These are phyloP conservation scores for Taphrorychus bicolor DNA, from an alignment of 2,888 invertebrate genomes.

Conservation along the genomic window DNA sequence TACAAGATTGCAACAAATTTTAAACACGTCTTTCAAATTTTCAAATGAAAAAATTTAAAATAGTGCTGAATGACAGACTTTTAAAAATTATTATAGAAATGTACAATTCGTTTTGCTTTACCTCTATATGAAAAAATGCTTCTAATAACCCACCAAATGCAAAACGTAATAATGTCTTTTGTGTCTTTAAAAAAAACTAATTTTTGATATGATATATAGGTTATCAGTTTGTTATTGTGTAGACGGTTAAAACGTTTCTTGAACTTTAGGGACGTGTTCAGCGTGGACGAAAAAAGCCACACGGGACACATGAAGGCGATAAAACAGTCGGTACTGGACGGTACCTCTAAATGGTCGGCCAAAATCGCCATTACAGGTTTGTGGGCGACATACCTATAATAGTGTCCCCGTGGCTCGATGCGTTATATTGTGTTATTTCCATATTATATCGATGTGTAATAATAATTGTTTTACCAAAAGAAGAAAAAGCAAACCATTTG, in stretches of 20 bases:
- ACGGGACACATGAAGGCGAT: conserved; percentile 96
- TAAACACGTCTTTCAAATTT: too few species aligned
- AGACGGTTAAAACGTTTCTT: not conserved
- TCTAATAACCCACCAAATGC: too few species aligned
- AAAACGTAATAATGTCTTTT: too few species aligned
- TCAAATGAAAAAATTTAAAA: too few species aligned
- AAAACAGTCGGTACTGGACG: conserved; percentile 98
- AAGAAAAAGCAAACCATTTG: not conserved
- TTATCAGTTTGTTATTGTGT: too few species aligned
- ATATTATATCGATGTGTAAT: not conserved
- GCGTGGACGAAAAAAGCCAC: conserved; percentile 94
- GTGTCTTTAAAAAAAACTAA: not conserved
- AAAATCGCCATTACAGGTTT: conserved; percentile 99
- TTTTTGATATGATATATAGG: too few species aligned
- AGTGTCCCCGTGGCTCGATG: conserved; percentile 24
- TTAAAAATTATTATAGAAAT: too few species aligned
- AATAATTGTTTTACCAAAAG: not conserved
- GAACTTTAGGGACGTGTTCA: conserved; percentile 81
- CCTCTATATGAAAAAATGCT: too few species aligned
- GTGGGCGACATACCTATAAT: conserved; percentile 58
- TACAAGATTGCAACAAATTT: too few species aligned
- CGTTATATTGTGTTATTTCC: not conserved
- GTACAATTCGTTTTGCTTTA: too few species aligned
- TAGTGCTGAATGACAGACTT: too few species aligned
- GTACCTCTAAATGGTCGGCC: conserved; percentile 99